These are phyloP conservation scores for Sciurus niger DNA, from an alignment of 2,113 vertebrate genomes.

Conservation along the genomic window DNA sequence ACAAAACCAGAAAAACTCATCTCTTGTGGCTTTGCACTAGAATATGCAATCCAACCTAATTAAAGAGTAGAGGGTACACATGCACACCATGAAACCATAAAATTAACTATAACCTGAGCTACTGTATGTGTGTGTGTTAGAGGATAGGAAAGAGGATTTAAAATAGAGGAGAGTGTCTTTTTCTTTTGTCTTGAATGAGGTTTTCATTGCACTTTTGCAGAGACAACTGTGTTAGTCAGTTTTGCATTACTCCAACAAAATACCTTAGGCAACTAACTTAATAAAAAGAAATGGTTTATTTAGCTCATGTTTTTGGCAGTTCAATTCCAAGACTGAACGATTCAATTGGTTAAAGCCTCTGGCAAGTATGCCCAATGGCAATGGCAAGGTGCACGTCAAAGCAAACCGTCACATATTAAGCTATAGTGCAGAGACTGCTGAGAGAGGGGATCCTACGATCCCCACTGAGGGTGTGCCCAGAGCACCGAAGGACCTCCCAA, in stretches of 20 bases:
- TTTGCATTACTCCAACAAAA: neutral
- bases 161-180: neutral
- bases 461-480: neutral
- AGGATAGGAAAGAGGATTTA: neutral
- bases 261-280: neutral
- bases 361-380: no score
- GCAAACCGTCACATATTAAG: neutral
- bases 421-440: neutral
- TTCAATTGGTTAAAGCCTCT: neutral
- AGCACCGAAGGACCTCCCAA: neutral
- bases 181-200: neutral
- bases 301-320: neutral
- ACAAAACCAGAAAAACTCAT: slow-evolving; percentile 39
- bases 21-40: slow-evolving; percentile 45
- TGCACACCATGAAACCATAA: slow-evolving; percentile 34
- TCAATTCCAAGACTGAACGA: neutral
- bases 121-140: neutral
- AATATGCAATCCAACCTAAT: neutral
- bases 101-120: neutral
- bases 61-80: slow-evolving; percentile 49
- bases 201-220: neutral
- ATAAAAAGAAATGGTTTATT: neutral
- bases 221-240: neutral
- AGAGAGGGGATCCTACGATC: neutral
- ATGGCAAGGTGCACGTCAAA: neutral